These are phyloP conservation scores for Clusia tigrina DNA, from an alignment of 2,888 invertebrate species.

Conservation along the genomic window DNA sequence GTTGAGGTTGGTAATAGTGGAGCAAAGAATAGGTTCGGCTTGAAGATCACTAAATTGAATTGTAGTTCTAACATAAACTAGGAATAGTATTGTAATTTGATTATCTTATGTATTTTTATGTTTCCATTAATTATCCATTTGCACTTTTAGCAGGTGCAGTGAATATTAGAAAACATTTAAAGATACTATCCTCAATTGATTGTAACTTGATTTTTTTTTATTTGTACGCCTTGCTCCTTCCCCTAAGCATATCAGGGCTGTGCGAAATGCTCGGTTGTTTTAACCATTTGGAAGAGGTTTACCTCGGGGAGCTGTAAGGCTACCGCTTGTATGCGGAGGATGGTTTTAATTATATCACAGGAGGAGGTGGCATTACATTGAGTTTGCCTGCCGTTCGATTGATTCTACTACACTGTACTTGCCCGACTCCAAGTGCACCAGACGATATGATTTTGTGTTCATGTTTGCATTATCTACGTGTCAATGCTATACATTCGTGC, in stretches of 20 bases:
- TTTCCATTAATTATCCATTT: too few species aligned
- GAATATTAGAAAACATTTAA: too few species aligned
- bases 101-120: too few species aligned
- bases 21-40: conserved; percentile 10
- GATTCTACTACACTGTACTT: conserved; percentile 72
- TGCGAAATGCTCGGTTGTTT: conserved; percentile 59
- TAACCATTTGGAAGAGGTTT: conserved; percentile 60
- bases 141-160: too few species aligned
- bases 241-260: conserved; percentile 60
- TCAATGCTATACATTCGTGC: conserved; percentile 78
- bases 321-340: conserved; percentile 70
- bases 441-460: conserved; percentile 93
- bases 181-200: too few species aligned
- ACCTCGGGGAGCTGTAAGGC: conserved; percentile 90
- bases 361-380: conserved; percentile 88
- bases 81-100: too few species aligned
- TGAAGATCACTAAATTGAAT: too few species aligned
- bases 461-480: conserved; percentile 72
- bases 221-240: too few species aligned
- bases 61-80: too few species aligned
- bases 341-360: conserved; percentile 93
- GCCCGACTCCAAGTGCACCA: conserved; percentile 76
- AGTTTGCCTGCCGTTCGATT: conserved; percentile 72
- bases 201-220: too few species aligned
- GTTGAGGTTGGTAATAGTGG: conserved; percentile 71